Percentiles rank a stretch among this genome's conserved stretches.
phyloP scores from a whole-genome alignment of 2,888 invertebrate genomes.

The Limenitis camilla region DNA sequence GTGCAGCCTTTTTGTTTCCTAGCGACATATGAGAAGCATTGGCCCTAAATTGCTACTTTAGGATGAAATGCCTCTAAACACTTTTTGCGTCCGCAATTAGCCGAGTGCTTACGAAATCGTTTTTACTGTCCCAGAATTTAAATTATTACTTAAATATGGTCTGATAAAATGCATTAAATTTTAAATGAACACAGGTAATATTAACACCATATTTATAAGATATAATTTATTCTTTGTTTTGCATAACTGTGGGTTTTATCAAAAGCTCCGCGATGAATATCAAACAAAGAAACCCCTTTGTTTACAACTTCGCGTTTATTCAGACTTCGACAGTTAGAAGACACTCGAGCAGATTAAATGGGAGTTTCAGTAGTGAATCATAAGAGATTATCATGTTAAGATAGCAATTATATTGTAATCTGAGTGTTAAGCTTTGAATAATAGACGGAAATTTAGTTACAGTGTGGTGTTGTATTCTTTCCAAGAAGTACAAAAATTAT shows the following conservation, averaged over 20 bases:
- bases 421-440: neutral
- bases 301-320: conserved; percentile 3
- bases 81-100: too few relatives aligned
- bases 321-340: conserved; percentile 1
- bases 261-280: neutral
- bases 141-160: too few relatives aligned
- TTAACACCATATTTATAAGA: neutral
- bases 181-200: neutral
- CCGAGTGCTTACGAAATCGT: too few relatives aligned
- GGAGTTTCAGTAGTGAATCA: neutral
- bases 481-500: too few relatives aligned
- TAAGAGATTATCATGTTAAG: neutral
- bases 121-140: too few relatives aligned
- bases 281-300: conserved; percentile 4
- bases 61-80: too few relatives aligned
- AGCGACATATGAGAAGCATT: too few relatives aligned
- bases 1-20: too few relatives aligned
- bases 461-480: neutral
- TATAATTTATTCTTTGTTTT: neutral
- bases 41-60: too few relatives aligned
- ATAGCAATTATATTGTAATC: neutral
- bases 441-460: neutral
- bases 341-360: conserved; percentile 10
- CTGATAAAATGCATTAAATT: neutral
- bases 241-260: neutral